A percentile compares a stretch with the other conserved stretches of the same genome.
Conservation (phyloP, 2,113 vertebrate species). For the Eptesicus fuscus region DNA sequence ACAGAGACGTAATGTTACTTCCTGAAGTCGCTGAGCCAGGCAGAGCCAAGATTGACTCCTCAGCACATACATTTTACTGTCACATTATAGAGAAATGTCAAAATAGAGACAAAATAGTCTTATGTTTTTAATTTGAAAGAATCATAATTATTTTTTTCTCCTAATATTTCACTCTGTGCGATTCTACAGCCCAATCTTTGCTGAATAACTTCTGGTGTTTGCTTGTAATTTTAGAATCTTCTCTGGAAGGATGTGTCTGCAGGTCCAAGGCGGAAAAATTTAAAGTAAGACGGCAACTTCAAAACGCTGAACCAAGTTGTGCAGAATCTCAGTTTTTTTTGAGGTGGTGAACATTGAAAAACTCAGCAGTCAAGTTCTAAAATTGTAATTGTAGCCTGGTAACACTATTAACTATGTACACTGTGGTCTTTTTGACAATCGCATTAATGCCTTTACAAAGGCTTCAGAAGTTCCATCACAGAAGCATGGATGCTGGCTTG, state of each 20-base stretch:
- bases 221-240: constrained; percentile 30
- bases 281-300: constrained; percentile 4
- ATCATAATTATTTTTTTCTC: not conserved
- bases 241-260: constrained; percentile 4
- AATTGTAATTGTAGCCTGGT: constrained; percentile 87
- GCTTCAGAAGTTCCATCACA: constrained; percentile 88
- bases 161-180: not conserved
- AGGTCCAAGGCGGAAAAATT: not conserved
- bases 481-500: constrained; percentile 88
- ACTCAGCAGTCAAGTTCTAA: constrained; percentile 82
- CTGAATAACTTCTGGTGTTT: not conserved
- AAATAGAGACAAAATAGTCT: not conserved
- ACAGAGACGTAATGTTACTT: not conserved
- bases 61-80: not conserved
- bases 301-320: constrained; percentile 53
- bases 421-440: constrained; percentile 89
- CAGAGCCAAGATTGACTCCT: not conserved
- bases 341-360: constrained; percentile 76
- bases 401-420: constrained; percentile 88
- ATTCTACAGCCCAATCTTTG: not conserved
- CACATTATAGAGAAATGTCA: not conserved
- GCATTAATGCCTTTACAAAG: constrained; percentile 90
- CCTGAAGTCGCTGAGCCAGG: not conserved
- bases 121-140: not conserved
- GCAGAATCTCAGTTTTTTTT: constrained; percentile 57